These are phyloP conservation scores for Ips nitidus DNA, from an alignment of 1,140 invertebrate genomes.

Conservation along the genomic window DNA sequence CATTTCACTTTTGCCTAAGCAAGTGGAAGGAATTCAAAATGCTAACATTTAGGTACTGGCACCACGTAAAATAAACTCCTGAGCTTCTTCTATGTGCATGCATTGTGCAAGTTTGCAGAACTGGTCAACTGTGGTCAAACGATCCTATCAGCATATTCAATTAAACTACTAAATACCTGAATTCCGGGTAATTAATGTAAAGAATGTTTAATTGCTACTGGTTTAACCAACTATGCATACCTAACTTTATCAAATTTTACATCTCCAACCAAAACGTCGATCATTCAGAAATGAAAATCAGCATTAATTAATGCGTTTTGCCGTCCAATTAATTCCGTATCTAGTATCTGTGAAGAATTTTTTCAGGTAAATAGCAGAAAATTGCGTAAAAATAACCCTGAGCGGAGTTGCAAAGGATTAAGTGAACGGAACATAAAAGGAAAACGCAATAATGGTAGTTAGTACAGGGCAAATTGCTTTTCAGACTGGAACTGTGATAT, in stretches of 20 bases:
- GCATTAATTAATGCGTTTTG: conserved; percentile 8
- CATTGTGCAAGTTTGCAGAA: neutral
- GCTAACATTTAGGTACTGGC: neutral
- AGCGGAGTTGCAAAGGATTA: neutral
- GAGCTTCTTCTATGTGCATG: neutral
- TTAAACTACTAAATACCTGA: neutral
- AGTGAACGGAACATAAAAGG: conserved; percentile 1
- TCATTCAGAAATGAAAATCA: neutral
- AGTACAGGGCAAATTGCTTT: neutral
- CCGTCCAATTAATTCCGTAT: conserved; percentile 9
- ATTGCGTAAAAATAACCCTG: conserved; percentile 16
- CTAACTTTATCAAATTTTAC: neutral
- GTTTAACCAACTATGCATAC: neutral
- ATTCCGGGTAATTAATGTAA: neutral
- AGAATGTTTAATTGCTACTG: neutral
- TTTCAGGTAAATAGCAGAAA: neutral
- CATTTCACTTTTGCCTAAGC: conserved; percentile 4
- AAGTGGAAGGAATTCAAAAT: neutral
- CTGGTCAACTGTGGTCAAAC: neutral
- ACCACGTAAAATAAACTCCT: neutral
- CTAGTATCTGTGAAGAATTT: neutral
- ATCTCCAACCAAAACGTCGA: neutral
- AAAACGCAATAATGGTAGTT: neutral
- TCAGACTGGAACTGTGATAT: neutral
- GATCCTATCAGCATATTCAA: neutral